Evolutionary conservation across 2,797 vertebrate genomes (phyloP).

Genomic region (Nyctalus aviator): DNA sequence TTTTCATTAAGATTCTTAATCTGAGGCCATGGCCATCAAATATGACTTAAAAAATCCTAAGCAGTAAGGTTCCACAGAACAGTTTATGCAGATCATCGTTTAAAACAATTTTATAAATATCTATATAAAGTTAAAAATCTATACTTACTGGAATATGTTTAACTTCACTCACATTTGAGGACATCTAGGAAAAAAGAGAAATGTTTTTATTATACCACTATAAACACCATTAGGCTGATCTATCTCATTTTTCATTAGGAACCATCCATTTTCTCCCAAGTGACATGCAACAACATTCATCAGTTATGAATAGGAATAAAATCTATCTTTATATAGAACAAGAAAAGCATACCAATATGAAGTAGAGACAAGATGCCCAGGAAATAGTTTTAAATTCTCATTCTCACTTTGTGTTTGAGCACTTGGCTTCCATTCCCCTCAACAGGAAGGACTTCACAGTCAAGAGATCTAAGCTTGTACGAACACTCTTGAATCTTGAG

Average conservation of each 20-base stretch:
- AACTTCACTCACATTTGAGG: slow-evolving; percentile 73
- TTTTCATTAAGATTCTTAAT: not conserved
- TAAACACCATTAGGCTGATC: slow-evolving; percentile 47
- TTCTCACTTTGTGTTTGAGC: not conserved
- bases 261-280: slow-evolving; percentile 35
- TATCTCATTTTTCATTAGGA: slow-evolving; percentile 56
- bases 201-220: slow-evolving; percentile 65
- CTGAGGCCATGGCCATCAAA: not conserved
- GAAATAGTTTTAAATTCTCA: slow-evolving; percentile 46
- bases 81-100: not conserved
- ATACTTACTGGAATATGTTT: slow-evolving; percentile 80
- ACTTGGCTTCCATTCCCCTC: not conserved
- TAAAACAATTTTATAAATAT: slow-evolving; percentile 49
- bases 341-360: not conserved
- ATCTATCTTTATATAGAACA: not conserved
- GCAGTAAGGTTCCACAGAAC: not conserved
- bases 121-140: slow-evolving; percentile 39
- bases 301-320: slow-evolving; percentile 58
- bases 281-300: not conserved
- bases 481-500: not conserved
- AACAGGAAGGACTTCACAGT: not conserved
- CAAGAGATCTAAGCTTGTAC: not conserved
- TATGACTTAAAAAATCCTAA: not conserved
- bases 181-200: slow-evolving; percentile 74
- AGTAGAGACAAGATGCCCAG: not conserved